Base-by-base conservation (phyloP, 2,888 invertebrate species). In the Apamea crenata region DNA sequence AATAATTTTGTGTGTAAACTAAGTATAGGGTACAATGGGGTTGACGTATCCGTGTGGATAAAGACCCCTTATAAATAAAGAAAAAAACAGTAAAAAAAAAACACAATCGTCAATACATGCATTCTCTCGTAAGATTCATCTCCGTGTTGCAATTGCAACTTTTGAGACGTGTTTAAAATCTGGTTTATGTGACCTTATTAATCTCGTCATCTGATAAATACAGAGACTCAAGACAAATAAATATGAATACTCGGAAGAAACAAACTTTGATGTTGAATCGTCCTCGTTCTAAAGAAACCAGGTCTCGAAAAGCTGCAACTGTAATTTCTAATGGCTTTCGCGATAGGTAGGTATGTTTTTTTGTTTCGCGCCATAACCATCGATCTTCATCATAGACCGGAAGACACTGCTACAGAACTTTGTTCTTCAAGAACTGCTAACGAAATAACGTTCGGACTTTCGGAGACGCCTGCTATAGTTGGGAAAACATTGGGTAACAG, bases 171-270 rank as follows among this genome's bases (percentile, higher is more conserved):
- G 50, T 75, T 76, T 66, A 36, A 32, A 74, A 74, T 73, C 83
- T 71, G 73, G 59, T 84, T 82, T 76, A n/a, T 36, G 29, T 63
- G 86, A 78, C 74, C 83, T 74, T 74, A 77, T 32, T 56, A 75
- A 75, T 73, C n/a, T 73, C 47, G 61, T 50, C 56, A 70, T 70
- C 25, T 66, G 66, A 79, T 67, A 50, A 65, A 80, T 36, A 44
- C 50, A 66, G 25, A 67, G 6, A 14, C 44, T n/a, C 10, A 18
- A 59, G 40, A 53, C 50, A 69, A 44, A 29, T 56, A 25, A 36
- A 61, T 47, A 32, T 53, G 5, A 29, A 47, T n/a, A 36, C 36
- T 65, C 68, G 50, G 29, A 50, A 69, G 21, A 77, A 65, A 68
- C 18, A 40, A n/a, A 6, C 5, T 61, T 47, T 71, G 2, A 29